These are phyloP conservation scores for Gonocerus acuteangulatus DNA, from an alignment of 2,888 invertebrate genomes.

Conservation along the genomic window DNA sequence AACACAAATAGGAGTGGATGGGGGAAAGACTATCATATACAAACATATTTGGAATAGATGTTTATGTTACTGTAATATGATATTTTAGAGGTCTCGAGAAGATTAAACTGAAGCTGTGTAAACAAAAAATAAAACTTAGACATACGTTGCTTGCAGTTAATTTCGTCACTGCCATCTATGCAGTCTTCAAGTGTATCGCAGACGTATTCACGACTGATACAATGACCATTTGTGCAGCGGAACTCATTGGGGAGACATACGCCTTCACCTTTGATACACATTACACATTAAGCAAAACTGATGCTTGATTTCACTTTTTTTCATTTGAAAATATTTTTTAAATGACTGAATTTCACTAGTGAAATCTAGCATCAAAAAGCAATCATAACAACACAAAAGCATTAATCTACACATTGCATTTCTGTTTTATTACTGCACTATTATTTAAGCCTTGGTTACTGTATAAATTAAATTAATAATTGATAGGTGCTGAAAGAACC, in stretches of 20 bases:
- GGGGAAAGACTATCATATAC: too few relatives aligned
- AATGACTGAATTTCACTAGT: background rate
- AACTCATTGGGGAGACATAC: conserved; percentile 60
- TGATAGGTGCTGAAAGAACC: too few relatives aligned
- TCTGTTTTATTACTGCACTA: too few relatives aligned
- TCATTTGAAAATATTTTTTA: background rate
- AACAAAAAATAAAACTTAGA: too few relatives aligned
- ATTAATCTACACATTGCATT: background rate
- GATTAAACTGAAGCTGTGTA: too few relatives aligned
- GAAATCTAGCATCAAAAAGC: too few relatives aligned
- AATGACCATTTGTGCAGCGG: conserved; percentile 65
- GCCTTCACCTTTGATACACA: background rate
- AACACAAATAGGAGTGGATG: too few relatives aligned
- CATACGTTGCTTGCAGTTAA: conserved; percentile 50
- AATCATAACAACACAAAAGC: background rate
- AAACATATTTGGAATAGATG: too few relatives aligned
- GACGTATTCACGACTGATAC: conserved; percentile 52
- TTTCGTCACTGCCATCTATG: conserved; percentile 65
- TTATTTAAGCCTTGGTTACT: too few relatives aligned
- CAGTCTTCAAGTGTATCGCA: conserved; percentile 66
- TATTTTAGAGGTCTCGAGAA: too few relatives aligned
- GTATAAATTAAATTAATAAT: too few relatives aligned
- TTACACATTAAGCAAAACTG: background rate
- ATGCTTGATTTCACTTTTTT: background rate
- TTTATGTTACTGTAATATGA: too few relatives aligned